Conservation (phyloP, 2,113 vertebrate species). For the Plotosus lineatus region DNA sequence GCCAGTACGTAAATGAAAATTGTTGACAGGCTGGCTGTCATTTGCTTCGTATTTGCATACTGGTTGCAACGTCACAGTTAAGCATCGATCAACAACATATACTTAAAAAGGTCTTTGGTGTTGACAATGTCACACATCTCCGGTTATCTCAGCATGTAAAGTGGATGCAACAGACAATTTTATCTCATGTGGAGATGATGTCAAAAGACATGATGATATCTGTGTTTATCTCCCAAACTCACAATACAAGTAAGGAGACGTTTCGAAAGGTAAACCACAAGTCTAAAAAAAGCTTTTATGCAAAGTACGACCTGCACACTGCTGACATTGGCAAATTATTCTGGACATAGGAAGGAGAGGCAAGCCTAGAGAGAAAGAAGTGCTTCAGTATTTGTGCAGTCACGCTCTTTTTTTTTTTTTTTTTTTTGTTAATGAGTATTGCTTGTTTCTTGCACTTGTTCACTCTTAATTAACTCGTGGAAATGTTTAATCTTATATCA, state of each 20-base stretch:
- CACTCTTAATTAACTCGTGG: not conserved
- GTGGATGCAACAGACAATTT: not conserved
- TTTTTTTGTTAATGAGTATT: not conserved
- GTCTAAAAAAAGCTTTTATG: slow-evolving; percentile 4
- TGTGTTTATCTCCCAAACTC: not conserved
- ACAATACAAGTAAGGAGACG: not conserved
- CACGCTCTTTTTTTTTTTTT: not conserved
- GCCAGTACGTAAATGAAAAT: not conserved
- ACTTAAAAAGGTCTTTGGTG: not conserved
- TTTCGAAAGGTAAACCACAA: not conserved
- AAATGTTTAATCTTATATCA: not conserved
- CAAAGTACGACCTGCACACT: not conserved
- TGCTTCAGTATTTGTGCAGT: not conserved
- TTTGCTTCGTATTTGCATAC: slow-evolving; percentile 35
- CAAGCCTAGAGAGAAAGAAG: not conserved
- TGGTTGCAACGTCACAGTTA: slow-evolving; percentile 16
- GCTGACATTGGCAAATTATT: not conserved
- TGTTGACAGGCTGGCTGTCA: not conserved
- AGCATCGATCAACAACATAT: not conserved
- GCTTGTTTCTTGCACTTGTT: not conserved
- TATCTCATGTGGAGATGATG: slow-evolving; percentile 7
- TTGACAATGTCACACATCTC: not conserved
- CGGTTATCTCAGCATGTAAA: not conserved
- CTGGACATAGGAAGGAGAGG: not conserved
- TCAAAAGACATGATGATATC: not conserved